Percentiles rank a stretch among this genome's conserved stretches.
These are phyloP conservation scores for Neopipo cinnamomea DNA, from an alignment of 2,113 vertebrate genomes.

Conservation along the genomic window DNA sequence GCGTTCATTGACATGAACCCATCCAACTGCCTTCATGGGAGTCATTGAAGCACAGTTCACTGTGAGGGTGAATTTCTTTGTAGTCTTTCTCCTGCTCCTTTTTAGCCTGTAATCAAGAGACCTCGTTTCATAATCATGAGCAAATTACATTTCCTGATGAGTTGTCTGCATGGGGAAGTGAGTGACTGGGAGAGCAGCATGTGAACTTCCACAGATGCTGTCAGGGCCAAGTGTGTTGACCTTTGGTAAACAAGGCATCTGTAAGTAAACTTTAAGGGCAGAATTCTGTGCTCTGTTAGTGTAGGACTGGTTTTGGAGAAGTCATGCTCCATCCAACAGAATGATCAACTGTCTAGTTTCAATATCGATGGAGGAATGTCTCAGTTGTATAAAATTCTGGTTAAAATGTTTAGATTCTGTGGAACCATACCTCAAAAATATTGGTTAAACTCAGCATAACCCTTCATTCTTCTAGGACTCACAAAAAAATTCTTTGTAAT, in stretches of 20 bases:
- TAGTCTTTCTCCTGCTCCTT: neutral
- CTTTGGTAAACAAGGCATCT: neutral
- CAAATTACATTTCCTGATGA: neutral
- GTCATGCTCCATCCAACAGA: neutral
- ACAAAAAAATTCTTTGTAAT: neutral
- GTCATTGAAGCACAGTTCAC: rapidly evolving
- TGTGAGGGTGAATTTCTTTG: neutral
- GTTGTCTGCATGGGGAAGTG: neutral
- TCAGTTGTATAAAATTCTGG: neutral
- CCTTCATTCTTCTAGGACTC: neutral
- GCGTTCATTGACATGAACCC: rapidly evolving
- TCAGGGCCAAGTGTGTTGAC: neutral
- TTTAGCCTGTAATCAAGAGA: neutral
- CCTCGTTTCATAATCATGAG: neutral
- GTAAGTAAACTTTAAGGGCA: neutral
- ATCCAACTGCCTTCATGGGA: rapidly evolving
- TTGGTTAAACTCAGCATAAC: neutral
- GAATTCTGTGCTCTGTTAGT: neutral
- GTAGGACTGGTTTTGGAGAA: neutral
- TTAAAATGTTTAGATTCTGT: neutral
- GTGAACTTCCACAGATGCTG: neutral
- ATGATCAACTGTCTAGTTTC: neutral
- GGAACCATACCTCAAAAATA: neutral
- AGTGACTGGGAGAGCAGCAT: neutral
- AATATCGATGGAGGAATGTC: neutral